A percentile compares a stretch with the other conserved stretches of the same genome.
Evolutionary conservation across 1,140 invertebrate genomes (phyloP).

Genomic region (Eubasilissa regina): DNA sequence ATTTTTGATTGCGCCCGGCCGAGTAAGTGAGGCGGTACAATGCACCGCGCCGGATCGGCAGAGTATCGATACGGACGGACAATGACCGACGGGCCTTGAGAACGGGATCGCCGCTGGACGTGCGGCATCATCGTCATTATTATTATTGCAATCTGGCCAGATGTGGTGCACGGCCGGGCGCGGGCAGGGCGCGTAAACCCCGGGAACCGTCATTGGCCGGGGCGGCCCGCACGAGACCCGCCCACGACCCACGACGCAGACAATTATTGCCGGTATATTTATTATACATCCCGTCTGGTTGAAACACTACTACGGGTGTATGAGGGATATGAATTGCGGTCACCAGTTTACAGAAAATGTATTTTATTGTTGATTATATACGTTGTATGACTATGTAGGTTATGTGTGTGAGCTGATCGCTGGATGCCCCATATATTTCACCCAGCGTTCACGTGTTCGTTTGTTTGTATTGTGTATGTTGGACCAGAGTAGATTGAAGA

Average conservation of each 20-base stretch:
- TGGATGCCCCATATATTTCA: too few species aligned
- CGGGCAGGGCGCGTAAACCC: background rate
- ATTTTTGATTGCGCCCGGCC: too few species aligned
- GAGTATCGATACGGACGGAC: constrained; percentile 42
- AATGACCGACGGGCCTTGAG: constrained; percentile 48
- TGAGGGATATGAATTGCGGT: too few species aligned
- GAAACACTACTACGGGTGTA: too few species aligned
- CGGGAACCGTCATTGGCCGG: too few species aligned
- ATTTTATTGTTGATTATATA: too few species aligned
- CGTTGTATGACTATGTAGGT: too few species aligned
- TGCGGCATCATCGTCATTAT: constrained; percentile 23
- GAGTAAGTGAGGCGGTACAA: background rate
- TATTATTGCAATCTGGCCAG: constrained; percentile 11
- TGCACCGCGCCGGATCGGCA: background rate
- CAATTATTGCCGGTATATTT: background rate
- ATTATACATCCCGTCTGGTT: background rate
- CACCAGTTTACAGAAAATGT: too few species aligned
- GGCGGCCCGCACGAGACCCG: background rate
- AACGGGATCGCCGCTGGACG: constrained; percentile 36
- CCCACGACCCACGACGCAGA: background rate
- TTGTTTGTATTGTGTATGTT: too few species aligned
- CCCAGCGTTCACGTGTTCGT: too few species aligned
- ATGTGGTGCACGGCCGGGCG: background rate
- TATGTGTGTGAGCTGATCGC: too few species aligned
- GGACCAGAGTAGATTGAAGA: too few species aligned